A percentile compares a stretch with the other conserved stretches of the same genome.
Evolutionary conservation across 2,113 vertebrate genomes (phyloP).

Genomic region (Oreochromis aureus): DNA sequence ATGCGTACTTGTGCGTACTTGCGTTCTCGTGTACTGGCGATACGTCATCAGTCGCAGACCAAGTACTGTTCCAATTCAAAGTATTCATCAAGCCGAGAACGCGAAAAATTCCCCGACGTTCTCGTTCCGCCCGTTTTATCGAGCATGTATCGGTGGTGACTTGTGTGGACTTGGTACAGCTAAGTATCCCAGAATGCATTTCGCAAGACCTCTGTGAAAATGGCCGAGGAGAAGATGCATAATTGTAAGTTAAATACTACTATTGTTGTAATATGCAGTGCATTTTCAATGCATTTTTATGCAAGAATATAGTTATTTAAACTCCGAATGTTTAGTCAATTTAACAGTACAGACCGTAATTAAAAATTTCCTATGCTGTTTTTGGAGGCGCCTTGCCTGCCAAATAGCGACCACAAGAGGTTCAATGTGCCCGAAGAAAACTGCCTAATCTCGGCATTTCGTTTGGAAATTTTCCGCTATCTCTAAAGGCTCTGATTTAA

Average conservation of each 20-base stretch:
- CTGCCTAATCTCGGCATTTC: too few relatives aligned
- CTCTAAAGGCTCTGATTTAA: too few relatives aligned
- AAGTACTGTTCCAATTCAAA: background rate
- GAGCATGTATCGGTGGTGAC: background rate
- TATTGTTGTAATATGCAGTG: background rate
- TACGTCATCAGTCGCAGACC: background rate
- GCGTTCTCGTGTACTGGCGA: background rate
- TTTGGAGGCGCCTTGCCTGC: background rate
- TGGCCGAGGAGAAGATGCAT: background rate
- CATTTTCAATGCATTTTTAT: background rate
- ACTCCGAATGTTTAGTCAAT: background rate
- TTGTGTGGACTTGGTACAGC: background rate
- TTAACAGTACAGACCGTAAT: background rate
- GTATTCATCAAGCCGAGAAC: background rate
- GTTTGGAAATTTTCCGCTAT: too few relatives aligned
- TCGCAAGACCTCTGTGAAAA: background rate
- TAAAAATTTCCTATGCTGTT: background rate
- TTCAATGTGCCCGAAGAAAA: too few relatives aligned
- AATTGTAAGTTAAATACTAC: background rate
- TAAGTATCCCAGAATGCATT: background rate
- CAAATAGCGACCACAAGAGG: background rate
- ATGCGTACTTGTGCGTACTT: background rate
- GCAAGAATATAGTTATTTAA: background rate
- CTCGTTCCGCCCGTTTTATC: background rate
- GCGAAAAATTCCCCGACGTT: background rate